Percentiles rank a stretch among this genome's conserved stretches.
These are phyloP conservation scores for Nasonia oneida DNA, from an alignment of 2,888 invertebrate species.

Conservation along the genomic window DNA sequence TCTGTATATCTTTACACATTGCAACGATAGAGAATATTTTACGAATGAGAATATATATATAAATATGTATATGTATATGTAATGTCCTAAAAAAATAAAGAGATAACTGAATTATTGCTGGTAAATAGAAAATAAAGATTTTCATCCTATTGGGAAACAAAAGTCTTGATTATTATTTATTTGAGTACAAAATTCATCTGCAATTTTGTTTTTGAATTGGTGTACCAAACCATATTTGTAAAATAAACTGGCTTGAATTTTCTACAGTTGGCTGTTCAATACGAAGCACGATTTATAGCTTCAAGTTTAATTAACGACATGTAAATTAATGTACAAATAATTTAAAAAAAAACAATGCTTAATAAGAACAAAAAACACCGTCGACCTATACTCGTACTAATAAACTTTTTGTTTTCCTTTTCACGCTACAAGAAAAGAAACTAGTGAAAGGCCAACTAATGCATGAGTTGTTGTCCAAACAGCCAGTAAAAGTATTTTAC, in stretches of 20 bases:
- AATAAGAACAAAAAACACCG: conserved; percentile 27
- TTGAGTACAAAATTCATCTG: conserved; percentile 8
- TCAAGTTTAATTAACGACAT: conserved; percentile 14
- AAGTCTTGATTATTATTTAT: conserved; percentile 42
- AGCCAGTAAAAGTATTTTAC: conserved; percentile 31
- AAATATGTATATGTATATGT: conserved; percentile 65
- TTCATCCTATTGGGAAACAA: conserved; percentile 63
- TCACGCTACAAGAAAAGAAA: conserved; percentile 5
- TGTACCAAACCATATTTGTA: conserved; percentile 11
- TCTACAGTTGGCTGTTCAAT: not conserved
- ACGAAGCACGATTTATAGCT: not conserved
- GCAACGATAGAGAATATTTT: conserved; percentile 66
- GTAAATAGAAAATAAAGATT: conserved; percentile 65
- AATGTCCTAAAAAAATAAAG: conserved; percentile 62
- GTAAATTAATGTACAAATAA: conserved; percentile 26
- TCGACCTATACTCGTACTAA: not conserved
- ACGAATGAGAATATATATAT: conserved; percentile 62
- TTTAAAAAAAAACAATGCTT: conserved; percentile 4
- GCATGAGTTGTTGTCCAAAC: not conserved
- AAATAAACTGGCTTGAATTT: conserved; percentile 43
- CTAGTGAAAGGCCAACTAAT: not conserved
- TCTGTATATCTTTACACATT: conserved; percentile 63
- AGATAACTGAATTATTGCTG: conserved; percentile 62
- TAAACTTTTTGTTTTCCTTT: conserved; percentile 18
- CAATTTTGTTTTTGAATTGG: conserved; percentile 1